A percentile compares a stretch with the other conserved stretches of the same genome.
Evolutionary conservation across 2,888 invertebrate species (phyloP).

Genomic region (Gymnocheta viridis): DNA sequence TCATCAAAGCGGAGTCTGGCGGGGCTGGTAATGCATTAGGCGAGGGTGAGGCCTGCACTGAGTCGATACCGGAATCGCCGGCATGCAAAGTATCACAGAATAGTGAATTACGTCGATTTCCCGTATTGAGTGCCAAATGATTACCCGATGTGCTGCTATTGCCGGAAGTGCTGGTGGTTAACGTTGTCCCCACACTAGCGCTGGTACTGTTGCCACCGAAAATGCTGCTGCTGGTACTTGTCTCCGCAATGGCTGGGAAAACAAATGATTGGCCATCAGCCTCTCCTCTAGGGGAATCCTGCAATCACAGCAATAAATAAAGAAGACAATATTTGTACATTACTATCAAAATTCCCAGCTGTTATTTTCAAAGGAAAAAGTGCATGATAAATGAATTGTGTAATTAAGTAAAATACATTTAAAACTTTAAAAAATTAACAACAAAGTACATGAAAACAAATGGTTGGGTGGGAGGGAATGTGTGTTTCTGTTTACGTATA

Average conservation of each 20-base stretch:
- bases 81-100: conserved; percentile 83
- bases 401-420: conserved; percentile 28
- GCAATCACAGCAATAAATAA: conserved; percentile 67
- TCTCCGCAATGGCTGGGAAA: conserved; percentile 84
- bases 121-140: conserved; percentile 68
- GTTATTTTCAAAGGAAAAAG: conserved; percentile 42
- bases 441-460: background rate
- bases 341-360: conserved; percentile 18
- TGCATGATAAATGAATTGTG: conserved; percentile 62
- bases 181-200: conserved; percentile 69
- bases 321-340: conserved; percentile 16
- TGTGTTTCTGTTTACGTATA: background rate
- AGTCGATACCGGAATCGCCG: conserved; percentile 88
- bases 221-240: conserved; percentile 77
- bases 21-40: conserved; percentile 82
- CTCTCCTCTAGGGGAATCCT: conserved; percentile 87
- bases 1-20: conserved; percentile 75
- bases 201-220: conserved; percentile 72
- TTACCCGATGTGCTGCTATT: conserved; percentile 72
- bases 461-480: background rate
- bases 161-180: conserved; percentile 71
- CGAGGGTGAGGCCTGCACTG: conserved; percentile 86
- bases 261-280: conserved; percentile 87
- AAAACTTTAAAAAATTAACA: background rate
- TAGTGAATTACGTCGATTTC: conserved; percentile 78